Evolutionary conservation across 64 coral and sea anemone species (phyloP), one percentile per base, ranked within the genome.

Genomic region (Stichodactyla helianthus): DNA sequence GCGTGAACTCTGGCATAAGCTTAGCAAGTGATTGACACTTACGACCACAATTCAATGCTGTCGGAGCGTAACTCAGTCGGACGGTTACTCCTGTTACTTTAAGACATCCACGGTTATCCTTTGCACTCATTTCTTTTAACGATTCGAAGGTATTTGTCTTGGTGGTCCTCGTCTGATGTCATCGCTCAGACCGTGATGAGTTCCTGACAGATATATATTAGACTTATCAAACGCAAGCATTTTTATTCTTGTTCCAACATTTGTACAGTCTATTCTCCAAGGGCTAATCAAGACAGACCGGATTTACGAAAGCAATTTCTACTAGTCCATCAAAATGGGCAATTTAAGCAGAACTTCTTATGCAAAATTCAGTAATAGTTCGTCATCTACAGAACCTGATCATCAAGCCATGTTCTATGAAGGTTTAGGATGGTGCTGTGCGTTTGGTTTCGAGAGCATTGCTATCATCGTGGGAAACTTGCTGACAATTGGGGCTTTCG

Each of bases 401-500:
- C 1, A 74, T 74, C 68, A 28, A 31, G 50, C 15, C 35, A 81
- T 81, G 35, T 23, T 81, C 18, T 84, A 84, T 28, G 55, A 63
- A 60, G 83, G 83, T 8, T 35, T 84, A 16, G 59, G 54, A 84
- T 91, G 89, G 89, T 86, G 83, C 52, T 51, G 57, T 25, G 54
- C 83, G 2, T 91, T 91, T 27, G 83, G 83, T 19, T 22, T 79
- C 12, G 89, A 91, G 76, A 81, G 82, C 14, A 7, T 91, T 15
- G 44, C 79, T 20, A 86, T 91, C 19, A 16, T 86, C 15, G 20
- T 16, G 25, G 82, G 71, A 23, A 91, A 91, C 53, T 20, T 91
- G 10, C 28, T 91, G 4, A 91, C 89, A 68, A 91, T 91, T 63
- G 71, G 70, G 6, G 89, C 89, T 18, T 91, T 91, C 68, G 83